A percentile compares a stretch with the other conserved stretches of the same genome.
These are phyloP conservation scores for Rhopalosiphum nymphaeae DNA, from an alignment of 2,888 invertebrate genomes.

Conservation along the genomic window DNA sequence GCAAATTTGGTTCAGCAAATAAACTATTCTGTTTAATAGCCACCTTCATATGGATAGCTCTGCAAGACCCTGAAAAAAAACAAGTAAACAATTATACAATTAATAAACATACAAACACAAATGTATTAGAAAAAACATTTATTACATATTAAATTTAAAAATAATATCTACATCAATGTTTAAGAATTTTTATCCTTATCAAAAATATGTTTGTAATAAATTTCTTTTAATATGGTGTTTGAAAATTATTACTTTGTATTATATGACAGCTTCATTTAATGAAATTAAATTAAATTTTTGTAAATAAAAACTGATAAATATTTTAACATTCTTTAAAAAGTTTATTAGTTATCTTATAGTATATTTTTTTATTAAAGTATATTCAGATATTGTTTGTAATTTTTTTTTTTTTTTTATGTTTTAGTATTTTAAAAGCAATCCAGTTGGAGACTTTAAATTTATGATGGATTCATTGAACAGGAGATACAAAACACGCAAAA, in stretches of 20 bases:
- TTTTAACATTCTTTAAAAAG: too few species aligned
- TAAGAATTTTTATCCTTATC: too few species aligned
- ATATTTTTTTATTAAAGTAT: background rate
- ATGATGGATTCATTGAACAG: conserved; percentile 34
- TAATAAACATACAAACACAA: background rate
- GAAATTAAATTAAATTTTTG: background rate
- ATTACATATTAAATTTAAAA: too few species aligned
- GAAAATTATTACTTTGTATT: too few species aligned
- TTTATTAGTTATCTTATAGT: background rate
- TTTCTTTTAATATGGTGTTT: too few species aligned
- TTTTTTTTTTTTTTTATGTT: background rate
- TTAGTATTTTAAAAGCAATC: conserved; percentile 27
- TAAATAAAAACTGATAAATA: too few species aligned
- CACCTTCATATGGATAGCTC: conserved; percentile 50
- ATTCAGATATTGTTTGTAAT: background rate
- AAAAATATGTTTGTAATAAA: too few species aligned
- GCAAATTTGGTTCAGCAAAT: conserved; percentile 49
- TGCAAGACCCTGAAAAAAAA: conserved; percentile 54
- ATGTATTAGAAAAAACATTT: too few species aligned
- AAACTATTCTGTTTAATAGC: conserved; percentile 55
- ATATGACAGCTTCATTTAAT: background rate
- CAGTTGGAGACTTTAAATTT: conserved; percentile 28
- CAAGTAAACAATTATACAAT: background rate
- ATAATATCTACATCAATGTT: too few species aligned
- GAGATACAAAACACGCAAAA: conserved; percentile 24